phyloP scores from a whole-genome alignment of 2,888 invertebrate genomes.

The Morinoia aosen region DNA sequence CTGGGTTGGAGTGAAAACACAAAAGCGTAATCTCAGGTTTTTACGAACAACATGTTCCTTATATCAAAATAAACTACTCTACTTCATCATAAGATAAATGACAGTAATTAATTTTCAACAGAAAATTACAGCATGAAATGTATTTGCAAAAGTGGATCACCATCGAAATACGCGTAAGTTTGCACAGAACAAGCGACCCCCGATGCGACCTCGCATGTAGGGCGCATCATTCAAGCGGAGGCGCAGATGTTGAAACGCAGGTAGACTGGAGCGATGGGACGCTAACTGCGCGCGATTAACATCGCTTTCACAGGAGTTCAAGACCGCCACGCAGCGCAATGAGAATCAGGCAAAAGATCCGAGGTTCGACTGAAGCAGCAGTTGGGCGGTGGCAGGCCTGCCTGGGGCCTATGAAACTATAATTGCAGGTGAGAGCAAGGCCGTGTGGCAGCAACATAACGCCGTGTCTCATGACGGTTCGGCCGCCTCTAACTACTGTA shows the following conservation, averaged over 20 bases:
- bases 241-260: not conserved
- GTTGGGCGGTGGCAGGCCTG: not conserved
- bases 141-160: not conserved
- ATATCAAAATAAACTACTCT: not conserved
- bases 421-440: slow-evolving; percentile 12
- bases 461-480: not conserved
- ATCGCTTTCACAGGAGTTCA: slow-evolving; percentile 12
- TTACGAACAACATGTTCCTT: not conserved
- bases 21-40: not conserved
- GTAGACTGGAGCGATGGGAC: not conserved
- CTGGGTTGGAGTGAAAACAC: not conserved
- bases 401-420: not conserved
- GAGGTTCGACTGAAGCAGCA: slow-evolving; percentile 1
- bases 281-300: not conserved
- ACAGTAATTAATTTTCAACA: not conserved
- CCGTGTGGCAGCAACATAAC: not conserved
- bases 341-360: not conserved
- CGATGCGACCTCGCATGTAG: not conserved
- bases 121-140: no score
- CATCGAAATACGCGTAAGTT: not conserved
- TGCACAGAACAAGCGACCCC: not conserved
- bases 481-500: not conserved
- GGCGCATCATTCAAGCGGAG: not conserved
- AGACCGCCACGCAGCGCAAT: not conserved
- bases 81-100: not conserved